Conservation (phyloP, 2,888 invertebrate species). For the Nymphalis polychloros region DNA sequence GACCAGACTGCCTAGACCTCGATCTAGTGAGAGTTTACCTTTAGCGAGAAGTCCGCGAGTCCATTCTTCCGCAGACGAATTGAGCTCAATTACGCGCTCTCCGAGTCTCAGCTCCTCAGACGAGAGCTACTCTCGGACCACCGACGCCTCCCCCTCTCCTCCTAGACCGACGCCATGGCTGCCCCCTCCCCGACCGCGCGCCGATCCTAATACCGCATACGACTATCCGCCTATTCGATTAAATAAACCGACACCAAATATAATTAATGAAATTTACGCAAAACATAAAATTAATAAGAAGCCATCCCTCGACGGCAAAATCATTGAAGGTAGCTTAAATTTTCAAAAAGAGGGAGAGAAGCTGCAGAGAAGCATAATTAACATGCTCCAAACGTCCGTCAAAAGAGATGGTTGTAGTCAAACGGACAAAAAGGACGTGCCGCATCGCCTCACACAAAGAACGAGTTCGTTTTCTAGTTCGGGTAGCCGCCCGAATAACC, state of each 20-base stretch:
- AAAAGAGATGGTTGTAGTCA: constrained; percentile 85
- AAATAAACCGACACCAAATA: constrained; percentile 61
- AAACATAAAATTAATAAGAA: constrained; percentile 72
- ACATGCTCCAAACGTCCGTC: constrained; percentile 79
- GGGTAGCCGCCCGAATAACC: constrained; percentile 75
- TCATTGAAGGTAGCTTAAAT: constrained; percentile 62
- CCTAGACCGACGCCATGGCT: constrained; percentile 80
- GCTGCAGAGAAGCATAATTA: constrained; percentile 75
- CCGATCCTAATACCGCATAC: constrained; percentile 78
- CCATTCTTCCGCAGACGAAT: constrained; percentile 91
- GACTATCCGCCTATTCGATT: constrained; percentile 83
- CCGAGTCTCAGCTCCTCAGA: constrained; percentile 92
- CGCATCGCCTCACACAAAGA: constrained; percentile 61
- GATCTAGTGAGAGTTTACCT: constrained; percentile 85
- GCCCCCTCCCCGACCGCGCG: constrained; percentile 73
- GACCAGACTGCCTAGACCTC: constrained; percentile 82
- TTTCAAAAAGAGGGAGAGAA: constrained; percentile 77
- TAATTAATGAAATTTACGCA: constrained; percentile 68
- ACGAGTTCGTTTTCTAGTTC: constrained; percentile 80
- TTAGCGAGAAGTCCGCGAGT: constrained; percentile 82
- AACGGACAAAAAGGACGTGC: constrained; percentile 84
- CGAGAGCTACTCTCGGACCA: constrained; percentile 91
- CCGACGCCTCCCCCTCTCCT: constrained; percentile 85
- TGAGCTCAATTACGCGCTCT: constrained; percentile 90
- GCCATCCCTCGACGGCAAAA: constrained; percentile 69